Percentiles rank a stretch among this genome's conserved stretches.
Evolutionary conservation across 2,113 vertebrate species (phyloP).

Genomic region (Panthera leo): DNA sequence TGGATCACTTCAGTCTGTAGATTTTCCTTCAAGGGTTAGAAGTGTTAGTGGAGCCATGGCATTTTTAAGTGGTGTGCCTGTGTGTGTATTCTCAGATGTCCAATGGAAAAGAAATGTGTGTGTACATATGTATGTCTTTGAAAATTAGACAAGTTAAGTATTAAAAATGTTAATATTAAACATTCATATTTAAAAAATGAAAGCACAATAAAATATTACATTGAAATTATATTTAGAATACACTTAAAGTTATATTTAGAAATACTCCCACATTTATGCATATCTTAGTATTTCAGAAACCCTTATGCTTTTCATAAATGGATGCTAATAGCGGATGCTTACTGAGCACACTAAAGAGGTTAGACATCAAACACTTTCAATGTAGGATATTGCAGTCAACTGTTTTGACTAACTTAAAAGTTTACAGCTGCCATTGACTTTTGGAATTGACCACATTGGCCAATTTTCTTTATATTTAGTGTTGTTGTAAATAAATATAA

Average conservation of each 20-base stretch:
- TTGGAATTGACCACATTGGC: background rate
- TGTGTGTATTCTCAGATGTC: background rate
- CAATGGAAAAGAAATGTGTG: background rate
- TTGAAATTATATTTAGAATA: background rate
- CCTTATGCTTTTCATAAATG: background rate
- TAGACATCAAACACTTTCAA: background rate
- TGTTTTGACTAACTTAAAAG: background rate
- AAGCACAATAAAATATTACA: background rate
- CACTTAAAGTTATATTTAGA: background rate
- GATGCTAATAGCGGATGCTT: background rate
- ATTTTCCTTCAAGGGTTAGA: background rate
- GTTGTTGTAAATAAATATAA: constrained; percentile 18
- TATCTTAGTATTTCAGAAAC: constrained; percentile 41
- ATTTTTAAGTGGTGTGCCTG: background rate
- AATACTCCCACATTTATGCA: background rate
- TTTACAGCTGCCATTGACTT: background rate
- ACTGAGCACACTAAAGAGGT: background rate
- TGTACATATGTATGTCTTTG: background rate
- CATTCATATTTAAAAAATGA: background rate
- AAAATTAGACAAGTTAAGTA: background rate
- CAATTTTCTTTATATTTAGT: background rate
- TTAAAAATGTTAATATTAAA: background rate
- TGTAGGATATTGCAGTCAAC: background rate
- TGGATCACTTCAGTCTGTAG: background rate
- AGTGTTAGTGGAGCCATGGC: background rate